These are phyloP conservation scores for Tiaroga cobitis DNA, from an alignment of 2,797 vertebrate genomes.

Conservation along the genomic window DNA sequence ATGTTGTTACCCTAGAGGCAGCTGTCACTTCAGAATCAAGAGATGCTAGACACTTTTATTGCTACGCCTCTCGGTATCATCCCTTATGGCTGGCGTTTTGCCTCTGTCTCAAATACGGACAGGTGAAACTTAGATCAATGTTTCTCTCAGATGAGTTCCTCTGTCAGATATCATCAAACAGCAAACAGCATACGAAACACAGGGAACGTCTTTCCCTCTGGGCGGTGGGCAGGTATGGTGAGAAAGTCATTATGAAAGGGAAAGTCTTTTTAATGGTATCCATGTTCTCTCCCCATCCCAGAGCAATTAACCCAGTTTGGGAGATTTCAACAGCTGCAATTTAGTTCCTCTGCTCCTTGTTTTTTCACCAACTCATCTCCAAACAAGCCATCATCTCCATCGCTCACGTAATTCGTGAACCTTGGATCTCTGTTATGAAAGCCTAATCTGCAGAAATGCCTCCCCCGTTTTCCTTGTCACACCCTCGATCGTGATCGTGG, in stretches of 20 bases:
- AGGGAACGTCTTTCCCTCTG: constrained; percentile 18
- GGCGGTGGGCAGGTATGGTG: constrained; percentile 47
- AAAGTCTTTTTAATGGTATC: constrained; percentile 62
- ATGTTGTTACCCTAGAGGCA: neutral
- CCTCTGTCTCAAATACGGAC: neutral
- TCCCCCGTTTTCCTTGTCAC: constrained; percentile 4
- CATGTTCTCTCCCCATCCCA: constrained; percentile 62
- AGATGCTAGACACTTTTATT: neutral
- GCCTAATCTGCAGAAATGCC: constrained; percentile 24
- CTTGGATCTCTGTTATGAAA: constrained; percentile 21
- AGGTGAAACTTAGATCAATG: constrained; percentile 2
- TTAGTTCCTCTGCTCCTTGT: constrained; percentile 37
- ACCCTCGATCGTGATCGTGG: neutral
- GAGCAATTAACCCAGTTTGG: constrained; percentile 76
- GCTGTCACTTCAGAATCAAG: neutral
- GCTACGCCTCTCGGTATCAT: neutral
- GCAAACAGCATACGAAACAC: neutral
- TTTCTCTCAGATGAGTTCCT: constrained; percentile 18
- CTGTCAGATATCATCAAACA: constrained; percentile 4
- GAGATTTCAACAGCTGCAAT: constrained; percentile 67
- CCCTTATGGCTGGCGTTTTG: neutral
- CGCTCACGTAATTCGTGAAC: constrained; percentile 14
- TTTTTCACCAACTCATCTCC: constrained; percentile 17
- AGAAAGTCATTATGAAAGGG: constrained; percentile 44
- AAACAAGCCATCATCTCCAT: constrained; percentile 24